Percentiles rank a stretch among this genome's conserved stretches.
These are phyloP conservation scores for Acomys russatus DNA, from an alignment of 2,797 vertebrate species.

Conservation along the genomic window DNA sequence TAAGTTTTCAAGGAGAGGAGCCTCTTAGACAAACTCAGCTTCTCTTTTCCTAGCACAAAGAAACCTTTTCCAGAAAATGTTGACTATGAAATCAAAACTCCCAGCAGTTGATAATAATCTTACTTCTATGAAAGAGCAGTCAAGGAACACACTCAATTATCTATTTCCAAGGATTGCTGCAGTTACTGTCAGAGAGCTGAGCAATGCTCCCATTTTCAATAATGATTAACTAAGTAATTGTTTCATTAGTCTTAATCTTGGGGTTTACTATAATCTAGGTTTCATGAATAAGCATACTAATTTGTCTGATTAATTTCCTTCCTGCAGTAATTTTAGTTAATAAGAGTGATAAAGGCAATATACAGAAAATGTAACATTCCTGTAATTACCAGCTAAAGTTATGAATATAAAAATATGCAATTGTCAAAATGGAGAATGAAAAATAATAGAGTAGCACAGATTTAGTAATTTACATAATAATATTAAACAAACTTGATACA, in stretches of 20 bases:
- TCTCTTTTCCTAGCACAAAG: conserved; percentile 43
- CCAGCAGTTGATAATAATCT: conserved; percentile 77
- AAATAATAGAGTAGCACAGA: conserved; percentile 63
- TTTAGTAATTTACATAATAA: conserved; percentile 67
- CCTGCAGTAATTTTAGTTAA: conserved; percentile 75
- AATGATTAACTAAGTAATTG: conserved; percentile 85
- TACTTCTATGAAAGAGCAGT: conserved; percentile 79
- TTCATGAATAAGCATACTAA: conserved; percentile 76
- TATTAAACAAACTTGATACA: conserved; percentile 70
- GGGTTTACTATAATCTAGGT: conserved; percentile 72
- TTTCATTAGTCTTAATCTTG: conserved; percentile 82
- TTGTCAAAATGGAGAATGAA: conserved; percentile 65
- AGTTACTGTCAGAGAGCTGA: conserved; percentile 77
- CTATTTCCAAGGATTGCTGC: conserved; percentile 58
- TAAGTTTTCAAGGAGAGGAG: conserved; percentile 42
- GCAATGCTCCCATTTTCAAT: conserved; percentile 76
- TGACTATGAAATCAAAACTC: conserved; percentile 69
- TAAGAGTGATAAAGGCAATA: conserved; percentile 81
- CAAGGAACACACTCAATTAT: conserved; percentile 78
- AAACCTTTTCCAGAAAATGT: conserved; percentile 5
- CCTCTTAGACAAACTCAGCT: conserved; percentile 23
- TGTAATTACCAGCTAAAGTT: conserved; percentile 71
- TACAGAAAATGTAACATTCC: conserved; percentile 71
- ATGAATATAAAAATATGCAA: conserved; percentile 78
- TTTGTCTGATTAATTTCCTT: conserved; percentile 74